Evolutionary conservation across 1,140 invertebrate species (phyloP).

Genomic region (Pseudomyrmex concolor): DNA sequence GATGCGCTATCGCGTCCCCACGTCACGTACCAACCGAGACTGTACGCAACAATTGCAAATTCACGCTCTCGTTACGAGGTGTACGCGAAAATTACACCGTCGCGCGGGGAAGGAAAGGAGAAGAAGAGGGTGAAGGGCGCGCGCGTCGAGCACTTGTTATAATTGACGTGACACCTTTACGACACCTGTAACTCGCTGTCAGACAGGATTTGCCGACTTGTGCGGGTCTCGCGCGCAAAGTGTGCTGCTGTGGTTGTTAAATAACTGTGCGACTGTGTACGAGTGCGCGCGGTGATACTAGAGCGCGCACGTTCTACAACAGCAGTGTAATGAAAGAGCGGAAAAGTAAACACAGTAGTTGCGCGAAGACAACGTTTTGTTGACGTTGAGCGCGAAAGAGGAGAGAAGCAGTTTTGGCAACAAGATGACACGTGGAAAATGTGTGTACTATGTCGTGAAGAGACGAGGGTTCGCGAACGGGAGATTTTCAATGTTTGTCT

Average conservation of each 20-base stretch:
- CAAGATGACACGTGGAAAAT: constrained; percentile 21
- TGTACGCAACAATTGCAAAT: constrained; percentile 33
- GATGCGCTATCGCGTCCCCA: not conserved
- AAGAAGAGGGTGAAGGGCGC: not conserved
- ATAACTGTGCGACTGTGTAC: constrained; percentile 23
- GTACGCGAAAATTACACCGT: constrained; percentile 17
- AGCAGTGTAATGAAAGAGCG: constrained; percentile 35
- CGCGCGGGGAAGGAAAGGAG: no score
- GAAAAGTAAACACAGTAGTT: constrained; percentile 31
- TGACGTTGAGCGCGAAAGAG: constrained; percentile 21
- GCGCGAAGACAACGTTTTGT: constrained; percentile 38
- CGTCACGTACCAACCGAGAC: constrained; percentile 4
- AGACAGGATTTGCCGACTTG: constrained; percentile 37
- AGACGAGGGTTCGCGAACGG: not conserved
- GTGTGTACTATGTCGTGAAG: not conserved
- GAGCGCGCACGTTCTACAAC: not conserved
- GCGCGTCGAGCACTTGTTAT: constrained; percentile 7
- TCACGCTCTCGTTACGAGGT: constrained; percentile 5
- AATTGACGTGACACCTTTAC: constrained; percentile 27
- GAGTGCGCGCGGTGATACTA: not conserved
- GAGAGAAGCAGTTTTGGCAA: not conserved
- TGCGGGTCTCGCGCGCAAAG: constrained; percentile 23
- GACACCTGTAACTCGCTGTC: constrained; percentile 41
- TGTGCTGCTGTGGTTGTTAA: constrained; percentile 16
- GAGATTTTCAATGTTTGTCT: constrained; percentile 19